These are phyloP conservation scores for Notothenia coriiceps DNA, from an alignment of 2,113 vertebrate genomes.

Conservation along the genomic window DNA sequence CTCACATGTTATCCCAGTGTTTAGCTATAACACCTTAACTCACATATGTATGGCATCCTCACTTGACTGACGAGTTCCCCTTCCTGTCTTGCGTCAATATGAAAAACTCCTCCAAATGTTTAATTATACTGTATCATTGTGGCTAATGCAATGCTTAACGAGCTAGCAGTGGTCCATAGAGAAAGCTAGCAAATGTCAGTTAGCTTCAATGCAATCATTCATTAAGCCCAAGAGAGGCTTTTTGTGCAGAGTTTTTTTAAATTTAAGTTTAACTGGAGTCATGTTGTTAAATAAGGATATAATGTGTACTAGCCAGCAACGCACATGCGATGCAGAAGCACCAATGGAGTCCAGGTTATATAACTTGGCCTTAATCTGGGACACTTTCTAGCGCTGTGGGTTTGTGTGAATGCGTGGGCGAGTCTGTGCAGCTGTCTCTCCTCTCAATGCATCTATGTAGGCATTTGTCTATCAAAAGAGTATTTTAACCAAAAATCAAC, in stretches of 20 bases:
- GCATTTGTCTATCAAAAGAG: constrained; percentile 7
- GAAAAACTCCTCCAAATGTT: constrained; percentile 17
- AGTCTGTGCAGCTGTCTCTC: constrained; percentile 35
- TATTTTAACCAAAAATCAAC: constrained; percentile 15
- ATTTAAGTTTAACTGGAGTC: not conserved
- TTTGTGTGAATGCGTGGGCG: constrained; percentile 66
- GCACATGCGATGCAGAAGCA: constrained; percentile 59
- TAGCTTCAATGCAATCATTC: constrained; percentile 16
- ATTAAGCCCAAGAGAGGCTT: not conserved
- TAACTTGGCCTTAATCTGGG: constrained; percentile 85
- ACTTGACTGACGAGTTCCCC: constrained; percentile 29
- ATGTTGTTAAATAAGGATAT: not conserved
- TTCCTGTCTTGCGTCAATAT: constrained; percentile 16
- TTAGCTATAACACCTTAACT: constrained; percentile 2
- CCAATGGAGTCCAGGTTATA: constrained; percentile 81
- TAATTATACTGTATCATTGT: constrained; percentile 5
- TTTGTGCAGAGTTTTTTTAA: not conserved
- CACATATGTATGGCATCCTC: not conserved
- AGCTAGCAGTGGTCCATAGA: constrained; percentile 25
- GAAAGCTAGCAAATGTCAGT: constrained; percentile 24
- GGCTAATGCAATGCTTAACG: constrained; percentile 10
- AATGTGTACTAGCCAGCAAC: constrained; percentile 15
- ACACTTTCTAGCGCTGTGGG: constrained; percentile 65
- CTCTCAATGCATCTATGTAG: constrained; percentile 1
- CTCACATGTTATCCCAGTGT: not conserved